These are phyloP conservation scores for Fistularia commersonii DNA, from an alignment of 2,797 vertebrate species.

Conservation along the genomic window DNA sequence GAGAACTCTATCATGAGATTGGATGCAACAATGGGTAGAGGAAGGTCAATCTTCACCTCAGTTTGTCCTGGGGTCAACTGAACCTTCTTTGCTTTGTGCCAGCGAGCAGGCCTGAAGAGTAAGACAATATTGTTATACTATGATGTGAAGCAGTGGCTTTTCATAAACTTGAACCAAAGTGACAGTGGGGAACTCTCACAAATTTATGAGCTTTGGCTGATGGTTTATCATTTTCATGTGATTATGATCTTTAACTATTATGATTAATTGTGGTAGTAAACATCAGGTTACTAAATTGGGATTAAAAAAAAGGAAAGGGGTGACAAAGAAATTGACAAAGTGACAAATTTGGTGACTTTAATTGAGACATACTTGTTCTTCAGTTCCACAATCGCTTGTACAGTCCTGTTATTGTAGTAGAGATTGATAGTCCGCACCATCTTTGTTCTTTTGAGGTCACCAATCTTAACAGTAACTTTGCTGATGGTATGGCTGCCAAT, in stretches of 20 bases:
- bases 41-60: conserved; percentile 96
- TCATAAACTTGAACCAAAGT: not conserved
- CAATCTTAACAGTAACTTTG: conserved; percentile 98
- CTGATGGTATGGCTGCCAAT: conserved; percentile 99
- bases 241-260: not conserved
- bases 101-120: conserved; percentile 87
- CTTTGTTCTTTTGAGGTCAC: conserved; percentile 96
- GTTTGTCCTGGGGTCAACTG: conserved; percentile 96
- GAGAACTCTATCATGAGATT: conserved; percentile 99
- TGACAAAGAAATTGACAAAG: not conserved
- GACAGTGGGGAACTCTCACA: too few species aligned
- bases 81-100: conserved; percentile 99
- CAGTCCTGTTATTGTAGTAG: conserved; percentile 98
- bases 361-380: conserved; percentile 90
- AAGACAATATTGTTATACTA: not conserved
- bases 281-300: too few species aligned
- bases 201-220: too few species aligned
- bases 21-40: conserved; percentile 94
- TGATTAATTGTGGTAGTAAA: not conserved
- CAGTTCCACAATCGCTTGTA: conserved; percentile 96
- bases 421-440: conserved; percentile 98
- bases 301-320: too few species aligned
- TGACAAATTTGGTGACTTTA: not conserved
- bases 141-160: not conserved
- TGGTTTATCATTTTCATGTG: too few species aligned